phyloP scores from a whole-genome alignment of 2,888 invertebrate genomes.

The Drosophila pegasa region DNA sequence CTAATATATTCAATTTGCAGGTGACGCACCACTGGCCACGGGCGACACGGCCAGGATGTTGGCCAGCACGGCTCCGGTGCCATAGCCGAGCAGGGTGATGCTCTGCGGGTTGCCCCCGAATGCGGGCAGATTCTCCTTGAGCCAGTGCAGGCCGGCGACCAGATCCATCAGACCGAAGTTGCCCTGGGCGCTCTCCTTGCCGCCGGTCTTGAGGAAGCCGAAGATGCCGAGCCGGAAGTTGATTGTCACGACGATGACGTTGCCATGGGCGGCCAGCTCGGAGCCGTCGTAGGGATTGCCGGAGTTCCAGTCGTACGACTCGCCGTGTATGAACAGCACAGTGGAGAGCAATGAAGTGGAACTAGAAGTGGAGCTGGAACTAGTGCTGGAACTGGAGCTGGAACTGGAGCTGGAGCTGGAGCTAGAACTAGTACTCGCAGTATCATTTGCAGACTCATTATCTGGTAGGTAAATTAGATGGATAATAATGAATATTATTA shows the following conservation, averaged over 20 bases:
- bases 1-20: neutral
- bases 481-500: too few relatives aligned
- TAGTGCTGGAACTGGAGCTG: constrained; percentile 11
- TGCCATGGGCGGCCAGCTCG: constrained; percentile 95
- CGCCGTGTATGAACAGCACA: constrained; percentile 96
- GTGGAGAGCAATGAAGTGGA: constrained; percentile 87
- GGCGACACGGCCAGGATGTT: constrained; percentile 98
- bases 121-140: constrained; percentile 96
- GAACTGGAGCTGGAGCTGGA: constrained; percentile 13
- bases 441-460: constrained; percentile 14
- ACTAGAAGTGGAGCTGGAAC: constrained; percentile 12
- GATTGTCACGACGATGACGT: constrained; percentile 95
- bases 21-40: constrained; percentile 92
- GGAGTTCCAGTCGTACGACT: constrained; percentile 98
- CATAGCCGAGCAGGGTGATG: constrained; percentile 97
- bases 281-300: constrained; percentile 99
- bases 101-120: constrained; percentile 98
- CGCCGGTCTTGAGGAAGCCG: constrained; percentile 95
- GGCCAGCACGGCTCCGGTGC: constrained; percentile 97
- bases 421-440: constrained; percentile 7
- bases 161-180: constrained; percentile 97
- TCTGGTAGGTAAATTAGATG: constrained; percentile 19
- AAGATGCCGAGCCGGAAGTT: constrained; percentile 95
- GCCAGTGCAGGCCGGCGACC: constrained; percentile 98
- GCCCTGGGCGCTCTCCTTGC: constrained; percentile 94